These are phyloP conservation scores for Drosophila mulleri DNA, from an alignment of 2,888 invertebrate species.

Conservation along the genomic window DNA sequence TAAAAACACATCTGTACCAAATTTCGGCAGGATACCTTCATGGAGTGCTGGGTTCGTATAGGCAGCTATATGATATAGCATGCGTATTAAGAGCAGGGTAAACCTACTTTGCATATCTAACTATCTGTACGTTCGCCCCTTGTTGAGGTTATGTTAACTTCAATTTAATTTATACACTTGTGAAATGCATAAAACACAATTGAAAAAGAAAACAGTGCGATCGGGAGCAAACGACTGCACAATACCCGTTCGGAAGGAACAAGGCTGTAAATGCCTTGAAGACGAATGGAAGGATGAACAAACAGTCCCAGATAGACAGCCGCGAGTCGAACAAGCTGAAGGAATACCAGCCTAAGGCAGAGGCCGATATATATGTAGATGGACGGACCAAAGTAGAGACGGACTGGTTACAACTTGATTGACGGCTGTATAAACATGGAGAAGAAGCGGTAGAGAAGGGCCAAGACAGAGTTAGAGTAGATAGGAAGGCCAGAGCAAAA, in stretches of 20 bases:
- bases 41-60: not conserved
- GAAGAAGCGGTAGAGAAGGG: too few species aligned
- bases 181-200: constrained; percentile 1
- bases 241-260: not conserved
- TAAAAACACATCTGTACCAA: not conserved
- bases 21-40: not conserved
- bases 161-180: constrained; percentile 1
- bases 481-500: not conserved
- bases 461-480: not conserved
- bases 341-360: not conserved
- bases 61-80: not conserved
- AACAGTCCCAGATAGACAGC: too few species aligned
- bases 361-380: too few species aligned
- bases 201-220: not conserved
- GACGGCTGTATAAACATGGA: too few species aligned
- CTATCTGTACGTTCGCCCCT: not conserved
- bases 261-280: too few species aligned
- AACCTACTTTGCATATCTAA: not conserved
- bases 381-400: not conserved
- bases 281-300: too few species aligned
- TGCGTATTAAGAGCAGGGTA: not conserved
- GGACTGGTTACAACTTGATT: not conserved
- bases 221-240: not conserved
- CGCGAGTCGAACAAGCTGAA: too few species aligned
- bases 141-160: constrained; percentile 10